These are phyloP conservation scores for Pocillopora damicornis DNA, from an alignment of 64 coral and sea anemone species.

Conservation along the genomic window DNA sequence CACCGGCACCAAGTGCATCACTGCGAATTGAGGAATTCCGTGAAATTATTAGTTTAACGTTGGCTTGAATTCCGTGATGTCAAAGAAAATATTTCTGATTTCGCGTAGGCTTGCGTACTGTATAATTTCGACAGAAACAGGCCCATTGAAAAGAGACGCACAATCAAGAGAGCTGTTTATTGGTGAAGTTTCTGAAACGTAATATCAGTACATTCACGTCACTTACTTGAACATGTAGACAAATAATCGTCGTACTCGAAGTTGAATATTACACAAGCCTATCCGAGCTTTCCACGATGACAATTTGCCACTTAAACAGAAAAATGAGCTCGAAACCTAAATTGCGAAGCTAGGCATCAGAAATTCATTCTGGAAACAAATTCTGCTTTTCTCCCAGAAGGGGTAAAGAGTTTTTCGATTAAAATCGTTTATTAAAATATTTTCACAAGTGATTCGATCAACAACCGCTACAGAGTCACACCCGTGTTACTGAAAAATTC, in stretches of 20 bases:
- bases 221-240: neutral
- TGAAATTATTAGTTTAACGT: neutral
- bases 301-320: neutral
- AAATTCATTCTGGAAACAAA: constrained; percentile 1
- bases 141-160: neutral
- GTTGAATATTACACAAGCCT: neutral
- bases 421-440: constrained; percentile 21
- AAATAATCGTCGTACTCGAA: neutral
- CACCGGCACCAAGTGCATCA: neutral
- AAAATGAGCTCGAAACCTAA: neutral
- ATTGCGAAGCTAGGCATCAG: neutral
- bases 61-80: neutral
- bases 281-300: neutral
- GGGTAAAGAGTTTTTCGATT: constrained; percentile 17
- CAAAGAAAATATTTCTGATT: neutral
- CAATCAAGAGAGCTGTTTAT: neutral
- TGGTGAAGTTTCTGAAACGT: neutral
- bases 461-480: neutral
- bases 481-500: constrained; percentile 19
- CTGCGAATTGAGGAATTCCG: neutral
- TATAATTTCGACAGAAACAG: neutral
- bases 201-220: neutral
- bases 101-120: neutral
- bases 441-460: constrained; percentile 18
- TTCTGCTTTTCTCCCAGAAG: neutral